Evolutionary conservation across 1,140 invertebrate species (phyloP).

Genomic region (Diploscapter pachys): DNA sequence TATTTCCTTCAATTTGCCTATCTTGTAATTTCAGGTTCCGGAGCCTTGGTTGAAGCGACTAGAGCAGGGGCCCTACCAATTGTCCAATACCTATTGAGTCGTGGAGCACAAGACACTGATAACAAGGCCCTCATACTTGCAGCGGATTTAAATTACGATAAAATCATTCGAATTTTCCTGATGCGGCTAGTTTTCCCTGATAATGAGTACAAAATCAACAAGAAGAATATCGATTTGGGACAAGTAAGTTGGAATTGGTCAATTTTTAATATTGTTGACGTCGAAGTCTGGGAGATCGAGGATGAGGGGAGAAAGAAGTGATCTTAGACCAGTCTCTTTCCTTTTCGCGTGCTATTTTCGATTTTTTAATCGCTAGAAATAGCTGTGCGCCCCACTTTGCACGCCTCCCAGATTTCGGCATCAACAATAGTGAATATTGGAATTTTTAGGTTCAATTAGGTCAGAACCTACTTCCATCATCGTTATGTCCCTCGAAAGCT

Average conservation of each 20-base stretch:
- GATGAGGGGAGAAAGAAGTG: too few species aligned
- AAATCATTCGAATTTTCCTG: constrained; percentile 39
- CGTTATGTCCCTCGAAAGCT: constrained; percentile 77
- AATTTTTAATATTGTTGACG: not conserved
- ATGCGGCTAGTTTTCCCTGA: constrained; percentile 42
- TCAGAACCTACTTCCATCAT: constrained; percentile 57
- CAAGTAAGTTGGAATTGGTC: not conserved
- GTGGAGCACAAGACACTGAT: constrained; percentile 82
- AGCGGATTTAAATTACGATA: constrained; percentile 25
- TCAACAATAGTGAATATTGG: not conserved
- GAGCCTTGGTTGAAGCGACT: constrained; percentile 73
- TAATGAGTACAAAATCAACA: constrained; percentile 69
- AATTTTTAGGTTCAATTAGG: constrained; percentile 32
- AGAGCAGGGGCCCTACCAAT: constrained; percentile 66
- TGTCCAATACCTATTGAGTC: constrained; percentile 64
- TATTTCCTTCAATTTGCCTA: too few species aligned
- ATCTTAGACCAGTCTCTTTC: too few species aligned
- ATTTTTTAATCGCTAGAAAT: too few species aligned
- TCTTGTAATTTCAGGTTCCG: constrained; percentile 58
- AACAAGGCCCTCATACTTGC: constrained; percentile 71
- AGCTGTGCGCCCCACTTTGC: too few species aligned
- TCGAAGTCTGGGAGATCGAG: too few species aligned
- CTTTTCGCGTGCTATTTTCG: too few species aligned
- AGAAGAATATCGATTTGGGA: constrained; percentile 70
- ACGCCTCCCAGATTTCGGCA: too few species aligned